phyloP scores from a whole-genome alignment of 2,888 invertebrate species.

The Nomada ferruginata region DNA sequence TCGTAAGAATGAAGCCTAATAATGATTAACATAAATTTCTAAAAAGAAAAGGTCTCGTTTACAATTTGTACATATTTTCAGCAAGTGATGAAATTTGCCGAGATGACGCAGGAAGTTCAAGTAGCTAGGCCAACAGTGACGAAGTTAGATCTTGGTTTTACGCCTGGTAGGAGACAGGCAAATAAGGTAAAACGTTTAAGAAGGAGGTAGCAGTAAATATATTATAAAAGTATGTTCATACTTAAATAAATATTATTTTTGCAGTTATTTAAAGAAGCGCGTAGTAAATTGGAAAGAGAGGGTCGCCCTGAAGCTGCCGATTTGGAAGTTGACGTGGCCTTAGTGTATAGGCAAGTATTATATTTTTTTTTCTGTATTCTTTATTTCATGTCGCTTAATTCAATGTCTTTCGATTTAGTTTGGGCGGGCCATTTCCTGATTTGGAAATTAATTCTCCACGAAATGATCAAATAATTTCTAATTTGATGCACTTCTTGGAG shows the following conservation, averaged over 20 bases:
- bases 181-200: conserved; percentile 86
- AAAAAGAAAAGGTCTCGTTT: background rate
- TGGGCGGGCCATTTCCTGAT: conserved; percentile 91
- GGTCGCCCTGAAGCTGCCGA: conserved; percentile 81
- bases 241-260: conserved; percentile 22
- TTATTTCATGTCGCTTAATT: background rate
- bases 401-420: conserved; percentile 82
- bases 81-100: conserved; percentile 98
- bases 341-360: conserved; percentile 86
- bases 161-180: conserved; percentile 92
- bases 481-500: conserved; percentile 89
- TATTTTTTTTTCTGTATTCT: background rate
- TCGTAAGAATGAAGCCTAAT: conserved; percentile 86
- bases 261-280: conserved; percentile 84
- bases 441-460: conserved; percentile 89
- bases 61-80: conserved; percentile 79
- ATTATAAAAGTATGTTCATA: conserved; percentile 3
- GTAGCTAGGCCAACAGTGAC: conserved; percentile 89
- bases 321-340: conserved; percentile 88
- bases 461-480: conserved; percentile 88
- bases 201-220: background rate
- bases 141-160: conserved; percentile 88
- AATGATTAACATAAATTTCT: background rate
- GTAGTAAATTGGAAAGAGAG: conserved; percentile 82
- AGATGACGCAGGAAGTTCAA: conserved; percentile 97